Evolutionary conservation across 2,797 vertebrate species (phyloP), one percentile per base, ranked within the genome.

Genomic region (Thunnus albacares): DNA sequence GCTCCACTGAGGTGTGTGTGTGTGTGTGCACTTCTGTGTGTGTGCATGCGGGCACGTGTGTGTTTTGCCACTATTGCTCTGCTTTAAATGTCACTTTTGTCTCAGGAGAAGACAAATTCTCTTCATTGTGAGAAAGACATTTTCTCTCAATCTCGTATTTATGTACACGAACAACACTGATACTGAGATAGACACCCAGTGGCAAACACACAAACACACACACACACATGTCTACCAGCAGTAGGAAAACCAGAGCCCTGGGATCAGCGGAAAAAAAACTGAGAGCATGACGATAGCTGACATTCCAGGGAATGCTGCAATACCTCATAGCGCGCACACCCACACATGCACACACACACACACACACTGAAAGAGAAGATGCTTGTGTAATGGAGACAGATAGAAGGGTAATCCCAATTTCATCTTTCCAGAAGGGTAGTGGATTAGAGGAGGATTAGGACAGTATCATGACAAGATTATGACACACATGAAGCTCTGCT

Each of bases 391-490:
- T 86, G 75, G 83, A 92, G 90, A 92, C 82, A 90, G 87, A 90
- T 71, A 87, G 84, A 83, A 17, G 72, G 60, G 76, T 90, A 89
- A 94, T 94, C 88, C 89, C 79, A 86, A 89, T 88, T 94, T 88
- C 80, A 91, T 91, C 51, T 92, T 92, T 92, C 86, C 83, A 91
- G 87, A 87, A 87, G 90, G 82, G 55, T 67, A 86, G 84, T 90
- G 92, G 93, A 93, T 94, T 93, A 93, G 77, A 71, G 67, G 80
- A 68, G 91, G 93, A 93, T 94, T 90, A 93, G 89, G 87, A 90
- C 85, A 86, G 90, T 93, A 94, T 94, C 93, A 93, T 93, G 91
- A 91, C 89, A 90, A 91, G 92, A 93, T 94, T 94, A 92, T 91
- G 84, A 86, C 83, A 92, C 85, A 91, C 81, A 90, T 85, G 63